Evolutionary conservation across 1,140 invertebrate species (phyloP), one percentile per base, ranked within the genome.

Genomic region (Macrocentrus cingulum): DNA sequence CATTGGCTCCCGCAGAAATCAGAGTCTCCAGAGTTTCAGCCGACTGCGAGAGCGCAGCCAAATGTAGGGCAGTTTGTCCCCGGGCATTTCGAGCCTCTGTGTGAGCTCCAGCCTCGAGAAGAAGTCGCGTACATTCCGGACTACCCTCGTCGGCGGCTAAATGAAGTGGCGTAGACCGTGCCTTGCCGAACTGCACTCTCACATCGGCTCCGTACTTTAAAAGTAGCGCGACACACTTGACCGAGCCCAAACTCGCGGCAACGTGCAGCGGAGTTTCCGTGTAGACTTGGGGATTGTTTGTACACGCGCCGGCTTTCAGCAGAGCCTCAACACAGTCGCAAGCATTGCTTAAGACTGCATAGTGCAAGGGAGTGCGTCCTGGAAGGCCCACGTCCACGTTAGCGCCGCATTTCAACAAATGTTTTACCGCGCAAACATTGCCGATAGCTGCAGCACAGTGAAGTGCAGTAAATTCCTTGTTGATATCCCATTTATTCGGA

Each of bases 191-290:
- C 55, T 88, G 87, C 0, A 89, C 87, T 23, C 87, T 80, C 1
- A 91, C 88, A 64, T 91, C 89, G 2, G 91, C 91, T 15, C 89
- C 89, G 57, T 88, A 81, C 48, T 80, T 81, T 22, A 92, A 74
- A 1, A 92, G 75, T 15, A 92, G 66, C 66, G 85, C 84, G 2
- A 90, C 80, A 66, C 88, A 89, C 48, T 80, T 77, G 0, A 83
- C 77, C 22, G 85, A 85, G 7, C 91, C 91, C 25, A 90, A 75
- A 41, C 87, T 84, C 13, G 90, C 87, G 7, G 91, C 91, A 2
- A 92, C 86, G 61, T 94, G 91, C 2, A 95, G 71, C 0, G 91
- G 90, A 0, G 91, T 92, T 78, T 92, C 90, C 2, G 88, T 91
- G 62, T 87, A 91, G 19, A 91, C 85, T 84, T 90, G 88, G n/a